Percentiles rank a stretch among this genome's conserved stretches.
Conservation (phyloP, 2,113 vertebrate genomes). For the Nycticebus coucang region DNA sequence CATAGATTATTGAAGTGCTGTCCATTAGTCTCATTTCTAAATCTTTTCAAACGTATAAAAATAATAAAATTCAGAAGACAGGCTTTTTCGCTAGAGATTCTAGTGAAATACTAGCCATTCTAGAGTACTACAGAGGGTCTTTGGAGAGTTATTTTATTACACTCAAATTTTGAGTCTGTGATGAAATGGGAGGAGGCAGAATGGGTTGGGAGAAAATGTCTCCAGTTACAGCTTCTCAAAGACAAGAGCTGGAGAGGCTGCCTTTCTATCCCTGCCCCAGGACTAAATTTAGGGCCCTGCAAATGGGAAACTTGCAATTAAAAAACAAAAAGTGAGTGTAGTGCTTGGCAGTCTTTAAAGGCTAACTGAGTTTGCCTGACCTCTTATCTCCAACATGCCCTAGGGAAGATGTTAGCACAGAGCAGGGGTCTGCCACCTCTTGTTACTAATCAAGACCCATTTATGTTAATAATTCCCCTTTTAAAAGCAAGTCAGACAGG, state of each 20-base stretch:
- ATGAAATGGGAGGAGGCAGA: not conserved
- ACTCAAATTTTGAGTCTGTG: not conserved
- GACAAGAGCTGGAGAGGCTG: not conserved
- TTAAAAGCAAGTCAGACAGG: constrained; percentile 48
- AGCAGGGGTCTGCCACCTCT: not conserved
- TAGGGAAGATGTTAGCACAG: constrained; percentile 33
- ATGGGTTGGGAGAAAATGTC: not conserved
- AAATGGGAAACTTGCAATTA: not conserved
- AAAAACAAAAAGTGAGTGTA: not conserved
- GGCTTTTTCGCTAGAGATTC: too few relatives aligned
- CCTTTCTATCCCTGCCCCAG: not conserved
- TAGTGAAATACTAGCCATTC: not conserved
- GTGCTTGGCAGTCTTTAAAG: not conserved
- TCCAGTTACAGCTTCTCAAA: not conserved
- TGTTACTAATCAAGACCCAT: constrained; percentile 31
- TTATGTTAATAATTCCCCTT: constrained; percentile 41
- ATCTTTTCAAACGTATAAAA: not conserved
- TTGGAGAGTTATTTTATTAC: not conserved
- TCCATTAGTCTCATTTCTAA: constrained; percentile 4
- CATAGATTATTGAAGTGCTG: not conserved
- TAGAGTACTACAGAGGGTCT: not conserved
- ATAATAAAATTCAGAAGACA: not conserved
- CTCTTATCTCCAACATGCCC: constrained; percentile 37
- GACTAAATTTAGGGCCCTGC: not conserved
- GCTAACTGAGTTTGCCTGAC: constrained; percentile 3